phyloP scores from a whole-genome alignment of 2,888 invertebrate genomes.

The Coenonympha glycerion region DNA sequence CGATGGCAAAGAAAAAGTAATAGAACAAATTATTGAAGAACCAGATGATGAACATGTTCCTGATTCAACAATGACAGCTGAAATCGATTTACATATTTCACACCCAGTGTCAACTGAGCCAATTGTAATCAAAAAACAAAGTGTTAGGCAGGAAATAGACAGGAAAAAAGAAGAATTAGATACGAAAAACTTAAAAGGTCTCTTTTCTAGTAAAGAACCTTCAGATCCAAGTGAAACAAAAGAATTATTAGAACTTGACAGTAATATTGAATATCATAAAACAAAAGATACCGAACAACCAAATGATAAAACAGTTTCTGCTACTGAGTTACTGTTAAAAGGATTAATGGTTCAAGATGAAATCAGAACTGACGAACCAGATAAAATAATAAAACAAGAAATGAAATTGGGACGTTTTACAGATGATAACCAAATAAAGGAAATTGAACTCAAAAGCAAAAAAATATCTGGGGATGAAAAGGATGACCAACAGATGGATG shows the following conservation, averaged over 20 bases:
- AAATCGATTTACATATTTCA: constrained; percentile 4
- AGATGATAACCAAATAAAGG: not conserved
- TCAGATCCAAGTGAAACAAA: not conserved
- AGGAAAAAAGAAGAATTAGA: not conserved
- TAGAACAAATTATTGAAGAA: constrained; percentile 82
- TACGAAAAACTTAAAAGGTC: not conserved
- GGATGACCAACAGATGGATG: not conserved
- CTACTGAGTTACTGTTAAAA: not conserved
- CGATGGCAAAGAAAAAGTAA: constrained; percentile 54
- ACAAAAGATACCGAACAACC: not conserved
- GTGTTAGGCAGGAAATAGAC: not conserved
- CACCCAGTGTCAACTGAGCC: not conserved
- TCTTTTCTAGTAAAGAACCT: not conserved
- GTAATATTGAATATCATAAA: not conserved
- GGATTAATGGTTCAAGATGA: not conserved
- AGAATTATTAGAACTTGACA: not conserved
- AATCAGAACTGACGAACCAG: not conserved
- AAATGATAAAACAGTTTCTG: not conserved
- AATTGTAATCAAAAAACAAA: not conserved
- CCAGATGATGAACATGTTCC: constrained; percentile 29
- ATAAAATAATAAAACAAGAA: not conserved
- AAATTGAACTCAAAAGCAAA: not conserved
- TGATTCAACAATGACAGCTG: constrained; percentile 11
- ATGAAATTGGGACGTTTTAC: not conserved
- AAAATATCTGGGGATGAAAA: not conserved